These are phyloP conservation scores for Parnassius mnemosyne DNA, from an alignment of 2,888 invertebrate genomes.

Conservation along the genomic window DNA sequence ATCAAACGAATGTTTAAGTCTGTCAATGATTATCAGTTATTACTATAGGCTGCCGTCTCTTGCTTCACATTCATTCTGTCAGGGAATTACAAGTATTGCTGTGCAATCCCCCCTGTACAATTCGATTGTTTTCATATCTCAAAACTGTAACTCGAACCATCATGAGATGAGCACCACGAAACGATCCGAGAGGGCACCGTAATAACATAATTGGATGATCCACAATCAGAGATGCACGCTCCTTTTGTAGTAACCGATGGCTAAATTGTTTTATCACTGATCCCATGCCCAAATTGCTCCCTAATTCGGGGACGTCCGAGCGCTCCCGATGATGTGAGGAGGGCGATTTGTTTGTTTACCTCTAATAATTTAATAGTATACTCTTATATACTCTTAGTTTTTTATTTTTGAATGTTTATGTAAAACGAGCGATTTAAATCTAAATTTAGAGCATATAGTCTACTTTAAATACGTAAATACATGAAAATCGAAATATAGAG, in stretches of 20 bases:
- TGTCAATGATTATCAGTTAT: no score
- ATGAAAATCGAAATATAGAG: no score
- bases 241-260: slow-evolving; percentile 23
- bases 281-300: slow-evolving; percentile 16
- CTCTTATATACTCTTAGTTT: no score
- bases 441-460: no score
- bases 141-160: neutral
- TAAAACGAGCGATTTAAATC: no score
- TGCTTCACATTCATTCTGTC: no score
- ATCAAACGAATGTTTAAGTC: no score
- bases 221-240: slow-evolving; percentile 12
- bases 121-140: neutral
- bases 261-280: slow-evolving; percentile 28
- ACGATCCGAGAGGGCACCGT: slow-evolving; percentile 18
- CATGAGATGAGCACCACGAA: neutral
- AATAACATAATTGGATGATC: slow-evolving; percentile 39
- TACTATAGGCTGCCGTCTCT: no score
- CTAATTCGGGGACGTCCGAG: slow-evolving; percentile 14
- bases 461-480: no score
- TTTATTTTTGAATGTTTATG: no score
- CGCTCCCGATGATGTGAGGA: slow-evolving; percentile 8
- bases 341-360: slow-evolving; percentile 20
- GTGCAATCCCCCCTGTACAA: neutral
- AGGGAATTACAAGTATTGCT: no score
- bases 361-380: neutral